Percentiles rank a stretch among this genome's conserved stretches.
Evolutionary conservation across 2,113 vertebrate genomes (phyloP).

Genomic region (Petrocephalus microphthalmus): DNA sequence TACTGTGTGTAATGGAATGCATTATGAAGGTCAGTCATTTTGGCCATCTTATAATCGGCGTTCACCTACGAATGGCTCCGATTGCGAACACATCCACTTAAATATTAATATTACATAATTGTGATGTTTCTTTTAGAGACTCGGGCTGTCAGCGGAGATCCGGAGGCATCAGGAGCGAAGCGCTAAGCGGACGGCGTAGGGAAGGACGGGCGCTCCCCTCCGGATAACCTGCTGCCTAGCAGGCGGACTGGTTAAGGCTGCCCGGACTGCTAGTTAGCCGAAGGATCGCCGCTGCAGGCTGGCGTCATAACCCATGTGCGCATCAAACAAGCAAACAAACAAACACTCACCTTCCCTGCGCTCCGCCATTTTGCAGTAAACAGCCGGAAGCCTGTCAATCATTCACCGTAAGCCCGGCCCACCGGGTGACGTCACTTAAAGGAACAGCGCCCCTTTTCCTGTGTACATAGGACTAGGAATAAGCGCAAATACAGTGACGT

Average conservation of each 20-base stretch:
- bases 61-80: not conserved
- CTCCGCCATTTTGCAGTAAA: constrained; percentile 64
- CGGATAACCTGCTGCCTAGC: not conserved
- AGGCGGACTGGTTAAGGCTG: not conserved
- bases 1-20: not conserved
- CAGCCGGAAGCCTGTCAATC: constrained; percentile 19
- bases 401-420: not conserved
- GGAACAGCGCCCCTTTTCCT: not conserved
- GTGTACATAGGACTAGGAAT: not conserved
- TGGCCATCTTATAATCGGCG: not conserved
- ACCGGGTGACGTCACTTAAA: constrained; percentile 16
- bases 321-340: not conserved
- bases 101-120: constrained; percentile 1
- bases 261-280: not conserved
- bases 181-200: not conserved
- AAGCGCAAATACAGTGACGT: too few species aligned
- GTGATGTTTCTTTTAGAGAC: not conserved
- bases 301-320: not conserved
- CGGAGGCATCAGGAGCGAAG: not conserved
- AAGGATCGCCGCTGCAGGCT: not conserved
- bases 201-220: not conserved
- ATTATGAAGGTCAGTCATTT: not conserved
- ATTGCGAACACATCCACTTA: not conserved
- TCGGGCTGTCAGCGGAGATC: too few species aligned
- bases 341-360: constrained; percentile 56